phyloP scores from a whole-genome alignment of 92 coral and sea anemone genomes.

The Porites rus region DNA sequence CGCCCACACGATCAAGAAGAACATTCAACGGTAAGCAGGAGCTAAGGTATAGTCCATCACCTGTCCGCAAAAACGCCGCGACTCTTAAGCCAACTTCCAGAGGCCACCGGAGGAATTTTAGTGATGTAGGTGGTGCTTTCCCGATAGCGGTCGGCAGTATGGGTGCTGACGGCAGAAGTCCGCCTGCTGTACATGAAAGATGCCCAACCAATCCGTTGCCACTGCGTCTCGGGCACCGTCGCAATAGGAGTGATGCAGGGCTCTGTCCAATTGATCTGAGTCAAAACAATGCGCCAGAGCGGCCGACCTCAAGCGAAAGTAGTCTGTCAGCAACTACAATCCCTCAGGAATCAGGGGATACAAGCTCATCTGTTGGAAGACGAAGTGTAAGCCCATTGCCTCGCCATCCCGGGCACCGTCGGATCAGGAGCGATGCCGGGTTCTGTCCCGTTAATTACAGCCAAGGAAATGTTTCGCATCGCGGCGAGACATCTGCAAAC shows the following conservation, averaged over 20 bases:
- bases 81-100: not conserved
- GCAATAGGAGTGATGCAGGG: constrained; percentile 65
- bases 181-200: constrained; percentile 1
- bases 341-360: no score
- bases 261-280: constrained; percentile 63
- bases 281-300: constrained; percentile 6
- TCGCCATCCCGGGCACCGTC: constrained; percentile 5
- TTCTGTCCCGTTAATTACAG: not conserved
- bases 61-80: constrained; percentile 2
- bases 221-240: constrained; percentile 30
- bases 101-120: constrained; percentile 15
- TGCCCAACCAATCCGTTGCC: not conserved
- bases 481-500: not conserved
- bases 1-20: constrained; percentile 17
- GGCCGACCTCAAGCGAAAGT: no score
- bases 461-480: not conserved
- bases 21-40: not conserved
- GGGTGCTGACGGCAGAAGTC: not conserved
- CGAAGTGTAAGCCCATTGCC: not conserved
- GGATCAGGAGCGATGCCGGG: not conserved
- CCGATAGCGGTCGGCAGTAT: not conserved
- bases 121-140: constrained; percentile 11
- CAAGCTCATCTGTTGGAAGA: not conserved
- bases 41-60: constrained; percentile 34
- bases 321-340: no score